phyloP scores from a whole-genome alignment of 1,140 invertebrate species.

The Lamellibrachia luymesi region DNA sequence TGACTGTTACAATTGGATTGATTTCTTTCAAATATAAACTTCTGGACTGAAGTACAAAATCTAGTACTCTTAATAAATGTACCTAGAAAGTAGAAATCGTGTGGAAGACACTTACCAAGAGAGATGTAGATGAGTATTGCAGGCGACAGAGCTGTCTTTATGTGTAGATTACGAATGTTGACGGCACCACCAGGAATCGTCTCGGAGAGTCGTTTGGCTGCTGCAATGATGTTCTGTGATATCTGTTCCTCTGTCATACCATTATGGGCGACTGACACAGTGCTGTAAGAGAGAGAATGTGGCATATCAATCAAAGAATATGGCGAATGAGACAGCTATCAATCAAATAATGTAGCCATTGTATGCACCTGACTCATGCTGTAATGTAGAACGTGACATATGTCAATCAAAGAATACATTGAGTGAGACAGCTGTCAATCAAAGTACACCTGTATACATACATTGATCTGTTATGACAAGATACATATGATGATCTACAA shows the following conservation, averaged over 20 bases:
- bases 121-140: conserved; percentile 40
- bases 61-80: not conserved
- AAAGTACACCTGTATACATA: not conserved
- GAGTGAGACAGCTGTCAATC: not conserved
- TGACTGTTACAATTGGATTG: no score
- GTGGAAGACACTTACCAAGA: conserved; percentile 30
- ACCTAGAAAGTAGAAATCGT: not conserved
- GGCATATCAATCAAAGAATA: not conserved
- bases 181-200: conserved; percentile 38
- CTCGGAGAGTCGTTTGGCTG: conserved; percentile 31
- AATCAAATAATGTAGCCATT: not conserved
- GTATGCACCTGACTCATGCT: no score
- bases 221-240: conserved; percentile 40
- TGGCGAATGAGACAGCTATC: not conserved
- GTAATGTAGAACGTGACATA: no score
- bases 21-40: no score
- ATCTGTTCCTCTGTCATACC: conserved; percentile 34
- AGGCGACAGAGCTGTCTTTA: conserved; percentile 37
- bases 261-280: conserved; percentile 35
- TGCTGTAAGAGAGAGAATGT: conserved; percentile 28
- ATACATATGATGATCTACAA: no score
- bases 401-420: not conserved
- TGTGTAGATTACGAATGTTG: conserved; percentile 40
- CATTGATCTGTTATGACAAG: no score
- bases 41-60: not conserved